phyloP scores from a whole-genome alignment of 2,888 invertebrate species.

The Lasius platythorax region DNA sequence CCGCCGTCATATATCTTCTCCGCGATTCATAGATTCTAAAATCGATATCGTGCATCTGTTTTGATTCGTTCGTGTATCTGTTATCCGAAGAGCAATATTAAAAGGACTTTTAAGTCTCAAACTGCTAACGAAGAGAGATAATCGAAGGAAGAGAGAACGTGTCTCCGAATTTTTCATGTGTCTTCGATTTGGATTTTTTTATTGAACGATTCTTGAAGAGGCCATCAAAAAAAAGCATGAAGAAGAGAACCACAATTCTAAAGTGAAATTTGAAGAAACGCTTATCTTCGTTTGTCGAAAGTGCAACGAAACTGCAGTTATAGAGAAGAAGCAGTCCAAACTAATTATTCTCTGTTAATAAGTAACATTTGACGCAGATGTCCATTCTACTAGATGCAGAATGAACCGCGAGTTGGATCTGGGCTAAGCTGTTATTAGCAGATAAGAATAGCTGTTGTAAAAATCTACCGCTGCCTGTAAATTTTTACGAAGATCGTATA shows the following conservation, averaged over 20 bases:
- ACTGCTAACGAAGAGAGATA: neutral
- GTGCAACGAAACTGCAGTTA: constrained; percentile 33
- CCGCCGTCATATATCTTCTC: neutral
- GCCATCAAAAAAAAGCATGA: neutral
- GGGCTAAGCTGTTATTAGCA: constrained; percentile 29
- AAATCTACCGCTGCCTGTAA: constrained; percentile 11
- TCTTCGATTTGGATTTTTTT: constrained; percentile 41
- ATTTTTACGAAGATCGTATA: constrained; percentile 1
- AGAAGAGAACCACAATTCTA: neutral
- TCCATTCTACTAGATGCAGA: neutral
- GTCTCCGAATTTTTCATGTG: constrained; percentile 7
- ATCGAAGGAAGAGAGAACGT: constrained; percentile 3
- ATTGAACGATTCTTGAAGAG: constrained; percentile 13
- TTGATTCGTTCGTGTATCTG: neutral
- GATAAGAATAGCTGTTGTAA: constrained; percentile 19
- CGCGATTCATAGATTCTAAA: neutral
- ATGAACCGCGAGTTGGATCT: constrained; percentile 29
- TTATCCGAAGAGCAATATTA: neutral
- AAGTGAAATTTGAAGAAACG: constrained; percentile 26
- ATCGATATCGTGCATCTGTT: constrained; percentile 10
- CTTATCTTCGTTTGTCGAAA: constrained; percentile 10
- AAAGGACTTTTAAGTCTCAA: neutral
- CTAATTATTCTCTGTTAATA: constrained; percentile 2
- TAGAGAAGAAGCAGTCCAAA: neutral
- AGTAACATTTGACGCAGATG: constrained; percentile 5